Conservation (phyloP, 2,113 vertebrate genomes). For the Arizona elegans region DNA sequence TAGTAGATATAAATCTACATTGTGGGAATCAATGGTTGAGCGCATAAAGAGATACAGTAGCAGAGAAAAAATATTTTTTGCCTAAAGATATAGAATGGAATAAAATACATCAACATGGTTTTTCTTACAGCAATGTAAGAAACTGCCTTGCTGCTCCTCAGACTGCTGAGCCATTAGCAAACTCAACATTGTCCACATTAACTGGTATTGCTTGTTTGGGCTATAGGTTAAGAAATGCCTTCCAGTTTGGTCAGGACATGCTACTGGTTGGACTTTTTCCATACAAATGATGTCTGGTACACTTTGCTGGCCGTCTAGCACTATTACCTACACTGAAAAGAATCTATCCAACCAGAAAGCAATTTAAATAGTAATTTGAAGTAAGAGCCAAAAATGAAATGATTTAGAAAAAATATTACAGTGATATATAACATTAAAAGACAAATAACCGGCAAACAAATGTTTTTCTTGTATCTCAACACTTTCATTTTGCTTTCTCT, state of each 20-base stretch:
- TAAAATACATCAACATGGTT: background rate
- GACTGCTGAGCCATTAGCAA: background rate
- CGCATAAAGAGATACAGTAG: background rate
- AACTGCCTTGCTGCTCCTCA: background rate
- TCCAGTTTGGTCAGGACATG: background rate
- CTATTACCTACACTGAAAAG: background rate
- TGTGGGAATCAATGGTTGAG: background rate
- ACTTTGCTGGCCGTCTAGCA: background rate
- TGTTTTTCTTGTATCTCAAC: background rate
- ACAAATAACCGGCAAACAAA: background rate
- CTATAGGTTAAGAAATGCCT: background rate
- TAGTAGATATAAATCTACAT: background rate
- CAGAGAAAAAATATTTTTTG: background rate
- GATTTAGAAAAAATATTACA: background rate
- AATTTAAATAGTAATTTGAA: background rate
- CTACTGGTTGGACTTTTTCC: background rate
- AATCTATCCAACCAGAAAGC: background rate
- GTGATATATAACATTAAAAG: background rate
- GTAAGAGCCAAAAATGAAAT: background rate
- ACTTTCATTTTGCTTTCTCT: background rate
- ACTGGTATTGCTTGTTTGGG: background rate
- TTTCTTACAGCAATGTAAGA: background rate
- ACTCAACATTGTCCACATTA: background rate
- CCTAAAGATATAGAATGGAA: background rate
- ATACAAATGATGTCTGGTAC: background rate